Percentiles rank a stretch among this genome's conserved stretches.
These are phyloP conservation scores for Aramus guarauna DNA, from an alignment of 2,113 vertebrate species.

Conservation along the genomic window DNA sequence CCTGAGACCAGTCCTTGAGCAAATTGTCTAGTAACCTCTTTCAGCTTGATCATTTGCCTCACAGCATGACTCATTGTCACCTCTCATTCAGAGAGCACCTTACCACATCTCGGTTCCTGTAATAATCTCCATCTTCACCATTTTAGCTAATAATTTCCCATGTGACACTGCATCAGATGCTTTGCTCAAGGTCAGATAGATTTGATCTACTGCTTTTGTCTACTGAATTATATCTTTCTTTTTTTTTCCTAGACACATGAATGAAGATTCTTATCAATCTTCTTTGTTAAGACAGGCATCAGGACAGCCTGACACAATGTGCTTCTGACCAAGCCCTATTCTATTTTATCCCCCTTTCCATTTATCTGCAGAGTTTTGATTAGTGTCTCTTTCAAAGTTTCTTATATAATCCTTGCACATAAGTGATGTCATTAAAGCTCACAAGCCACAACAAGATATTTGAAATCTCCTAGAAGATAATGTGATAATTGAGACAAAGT, in stretches of 20 bases:
- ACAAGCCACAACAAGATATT: not conserved
- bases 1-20: not conserved
- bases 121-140: not conserved
- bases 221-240: not conserved
- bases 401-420: not conserved
- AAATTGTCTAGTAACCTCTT: conserved; percentile 26
- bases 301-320: not conserved
- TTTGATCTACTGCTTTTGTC: not conserved
- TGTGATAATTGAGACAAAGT: not conserved
- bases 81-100: not conserved
- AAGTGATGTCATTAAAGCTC: not conserved
- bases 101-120: not conserved
- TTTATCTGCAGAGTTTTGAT: conserved; percentile 7
- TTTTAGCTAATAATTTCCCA: conserved; percentile 42
- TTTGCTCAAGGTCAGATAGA: conserved; percentile 36
- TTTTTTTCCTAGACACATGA: not conserved
- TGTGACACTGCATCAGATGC: not conserved
- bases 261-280: conserved; percentile 8
- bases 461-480: not conserved
- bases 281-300: not conserved
- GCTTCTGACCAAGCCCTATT: not conserved
- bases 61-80: not conserved
- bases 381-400: not conserved
- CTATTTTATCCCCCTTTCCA: not conserved
- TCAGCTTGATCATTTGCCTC: conserved; percentile 23